These are phyloP conservation scores for Pipistrellus kuhlii DNA, from an alignment of 2,797 vertebrate species.

Conservation along the genomic window DNA sequence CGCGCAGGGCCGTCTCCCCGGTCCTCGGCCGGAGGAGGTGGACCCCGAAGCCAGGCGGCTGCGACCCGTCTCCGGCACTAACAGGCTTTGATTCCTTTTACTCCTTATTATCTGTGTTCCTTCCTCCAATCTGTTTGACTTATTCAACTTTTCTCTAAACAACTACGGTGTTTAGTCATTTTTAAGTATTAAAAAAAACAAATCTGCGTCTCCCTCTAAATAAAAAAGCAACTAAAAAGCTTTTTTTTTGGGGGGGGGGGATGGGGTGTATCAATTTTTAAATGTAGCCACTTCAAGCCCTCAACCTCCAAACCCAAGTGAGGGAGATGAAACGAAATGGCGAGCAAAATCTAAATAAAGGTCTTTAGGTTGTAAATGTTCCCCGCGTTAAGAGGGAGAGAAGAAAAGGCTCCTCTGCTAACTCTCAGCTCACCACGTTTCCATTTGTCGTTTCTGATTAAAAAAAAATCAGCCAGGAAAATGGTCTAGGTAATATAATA, in stretches of 20 bases:
- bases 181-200: background rate
- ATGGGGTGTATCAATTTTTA: background rate
- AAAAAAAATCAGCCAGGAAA: background rate
- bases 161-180: background rate
- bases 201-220: background rate
- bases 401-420: background rate
- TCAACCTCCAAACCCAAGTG: background rate
- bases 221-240: constrained; percentile 32
- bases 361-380: background rate
- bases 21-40: background rate
- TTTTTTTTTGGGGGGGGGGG: background rate
- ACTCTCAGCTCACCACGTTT: background rate
- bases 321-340: background rate
- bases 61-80: background rate
- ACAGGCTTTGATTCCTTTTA: background rate
- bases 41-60: background rate
- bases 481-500: background rate
- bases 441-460: background rate
- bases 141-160: constrained; percentile 69
- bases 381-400: background rate
- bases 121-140: background rate
- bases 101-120: background rate
- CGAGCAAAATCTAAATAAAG: background rate
- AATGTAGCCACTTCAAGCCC: background rate
- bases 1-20: background rate